Evolutionary conservation across 2,113 vertebrate species (phyloP), one percentile per base, ranked within the genome.

Genomic region (Argyrosomus japonicus): DNA sequence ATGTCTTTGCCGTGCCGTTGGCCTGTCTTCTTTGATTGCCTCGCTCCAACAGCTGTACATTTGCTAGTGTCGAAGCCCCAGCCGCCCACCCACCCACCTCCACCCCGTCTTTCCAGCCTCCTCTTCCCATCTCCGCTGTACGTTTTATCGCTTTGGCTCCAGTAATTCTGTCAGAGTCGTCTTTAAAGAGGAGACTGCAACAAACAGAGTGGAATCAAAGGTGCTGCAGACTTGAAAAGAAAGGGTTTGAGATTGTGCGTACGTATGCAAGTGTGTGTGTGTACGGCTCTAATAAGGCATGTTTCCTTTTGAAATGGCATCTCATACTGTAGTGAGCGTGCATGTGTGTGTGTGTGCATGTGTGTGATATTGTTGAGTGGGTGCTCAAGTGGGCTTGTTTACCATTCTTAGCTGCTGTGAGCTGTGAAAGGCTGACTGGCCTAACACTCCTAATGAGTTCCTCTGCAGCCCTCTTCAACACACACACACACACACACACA

Each of bases 381-480:
- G 61, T 76, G 81, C 68, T 84, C 60, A 71, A 84, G 86, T 63
- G 85, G 62, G 79, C 65, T 87, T 88, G 83, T 89, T 88, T 90
- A 85, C 82, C 53, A 75, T 83, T 86, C 72, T 69, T 71, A 29
- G 85, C 45, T 57, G 70, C 87, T 91, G 70, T 89, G 74, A 88
- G 81, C 76, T 71, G 73, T 83, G 58, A 85, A 81, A 76, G 67
- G 58, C 67, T 86, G 89, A 82, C 78, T 74, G 79, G 75, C 81
- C 78, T 75, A 82, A 89, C 84, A 78, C 82, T 84, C 60, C 68
- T 92, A 92, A 93, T 91, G 84, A 92, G 84, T 54, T 70, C 68
- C 51, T 82, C 64, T 32, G 56, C 71, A 73, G 61, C 60, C 51
- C 45, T 27, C 17, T 54, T 21, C 43, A 43, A 62, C 65, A 50